Conservation (phyloP, 1,140 invertebrate genomes). For the Drosophila arizonae region DNA sequence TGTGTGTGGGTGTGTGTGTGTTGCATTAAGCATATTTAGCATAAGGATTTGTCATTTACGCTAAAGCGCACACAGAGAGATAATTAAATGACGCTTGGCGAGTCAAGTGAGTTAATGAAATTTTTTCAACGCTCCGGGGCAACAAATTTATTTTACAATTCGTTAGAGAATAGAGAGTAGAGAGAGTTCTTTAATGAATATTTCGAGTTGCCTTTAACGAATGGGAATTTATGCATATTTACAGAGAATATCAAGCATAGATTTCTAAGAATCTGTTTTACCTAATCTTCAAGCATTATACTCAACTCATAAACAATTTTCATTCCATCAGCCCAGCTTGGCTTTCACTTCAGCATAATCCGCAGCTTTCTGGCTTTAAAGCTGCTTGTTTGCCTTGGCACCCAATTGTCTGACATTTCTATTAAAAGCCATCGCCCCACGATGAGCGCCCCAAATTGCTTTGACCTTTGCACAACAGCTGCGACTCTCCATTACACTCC, state of each 20-base stretch:
- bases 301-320: not conserved
- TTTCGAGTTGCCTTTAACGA: no score
- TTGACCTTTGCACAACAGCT: constrained; percentile 80
- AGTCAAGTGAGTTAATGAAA: constrained; percentile 72
- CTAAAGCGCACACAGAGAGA: constrained; percentile 62
- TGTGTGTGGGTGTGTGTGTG: constrained; percentile 28
- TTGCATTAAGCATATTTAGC: constrained; percentile 82
- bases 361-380: constrained; percentile 22
- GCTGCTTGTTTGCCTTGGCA: constrained; percentile 26
- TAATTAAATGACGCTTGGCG: constrained; percentile 72
- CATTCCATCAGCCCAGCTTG: not conserved
- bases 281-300: no score
- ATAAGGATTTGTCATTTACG: constrained; percentile 81
- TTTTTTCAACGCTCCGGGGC: constrained; percentile 58
- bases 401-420: constrained; percentile 76
- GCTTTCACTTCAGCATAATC: constrained; percentile 2
- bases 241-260: no score
- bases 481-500: constrained; percentile 49
- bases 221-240: no score
- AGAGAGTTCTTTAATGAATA: constrained; percentile 3
- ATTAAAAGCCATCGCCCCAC: constrained; percentile 69
- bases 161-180: constrained; percentile 12
- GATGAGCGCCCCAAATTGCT: constrained; percentile 73
- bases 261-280: no score
- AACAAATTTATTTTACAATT: constrained; percentile 29